Percentiles rank a stretch among this genome's conserved stretches.
These are phyloP conservation scores for Parazoanthus darwini DNA, from an alignment of 92 coral and sea anemone species.

Conservation along the genomic window DNA sequence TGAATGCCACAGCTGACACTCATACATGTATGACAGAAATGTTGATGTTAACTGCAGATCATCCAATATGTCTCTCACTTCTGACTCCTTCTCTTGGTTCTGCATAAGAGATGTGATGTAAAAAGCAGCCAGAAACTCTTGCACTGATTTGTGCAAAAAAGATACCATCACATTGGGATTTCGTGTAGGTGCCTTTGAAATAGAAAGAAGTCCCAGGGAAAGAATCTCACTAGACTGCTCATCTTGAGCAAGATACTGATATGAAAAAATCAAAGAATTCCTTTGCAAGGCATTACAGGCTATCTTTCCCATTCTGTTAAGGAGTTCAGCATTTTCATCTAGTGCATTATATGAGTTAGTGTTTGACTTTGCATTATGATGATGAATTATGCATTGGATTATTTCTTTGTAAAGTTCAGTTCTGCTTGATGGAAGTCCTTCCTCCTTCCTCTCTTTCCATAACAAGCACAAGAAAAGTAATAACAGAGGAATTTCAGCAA, in stretches of 20 bases:
- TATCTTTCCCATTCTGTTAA: neutral
- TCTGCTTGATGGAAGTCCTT: conserved; percentile 17
- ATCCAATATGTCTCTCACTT: neutral
- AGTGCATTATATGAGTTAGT: neutral
- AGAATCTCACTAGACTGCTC: neutral
- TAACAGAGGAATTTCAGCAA: conserved; percentile 10
- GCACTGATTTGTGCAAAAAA: conserved; percentile 4
- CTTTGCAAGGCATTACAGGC: neutral
- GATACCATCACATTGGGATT: conserved; percentile 15
- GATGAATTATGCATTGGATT: neutral
- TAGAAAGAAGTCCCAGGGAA: conserved; percentile 14
- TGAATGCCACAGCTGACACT: conserved; percentile 17
- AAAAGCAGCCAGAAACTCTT: conserved; percentile 17
- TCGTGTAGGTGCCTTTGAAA: neutral
- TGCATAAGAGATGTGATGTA: neutral
- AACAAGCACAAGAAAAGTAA: neutral
- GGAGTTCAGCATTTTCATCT: neutral
- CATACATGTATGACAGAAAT: neutral
- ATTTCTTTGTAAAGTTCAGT: conserved; percentile 14
- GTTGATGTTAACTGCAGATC: neutral
- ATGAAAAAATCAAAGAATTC: neutral
- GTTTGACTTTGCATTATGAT: neutral
- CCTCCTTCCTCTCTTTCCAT: conserved; percentile 3
- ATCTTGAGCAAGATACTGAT: neutral
- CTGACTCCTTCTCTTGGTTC: neutral